Evolutionary conservation across 2,113 vertebrate genomes (phyloP).

Genomic region (Thinocorus orbignyianus): DNA sequence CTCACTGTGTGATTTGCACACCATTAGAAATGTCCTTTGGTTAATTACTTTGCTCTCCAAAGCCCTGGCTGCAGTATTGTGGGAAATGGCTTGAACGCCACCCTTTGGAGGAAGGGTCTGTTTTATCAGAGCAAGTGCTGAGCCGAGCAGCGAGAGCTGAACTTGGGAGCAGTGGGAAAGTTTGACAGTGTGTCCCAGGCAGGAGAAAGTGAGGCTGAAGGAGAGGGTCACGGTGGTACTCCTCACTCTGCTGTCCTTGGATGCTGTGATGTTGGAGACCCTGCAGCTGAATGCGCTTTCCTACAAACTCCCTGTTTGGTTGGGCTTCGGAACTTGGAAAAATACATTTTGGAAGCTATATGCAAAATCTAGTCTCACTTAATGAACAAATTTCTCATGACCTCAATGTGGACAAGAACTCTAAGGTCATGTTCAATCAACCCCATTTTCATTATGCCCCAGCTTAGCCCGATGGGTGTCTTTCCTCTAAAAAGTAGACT

Average conservation of each 20-base stretch:
- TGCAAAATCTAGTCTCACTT: background rate
- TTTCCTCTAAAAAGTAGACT: background rate
- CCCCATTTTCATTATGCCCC: background rate
- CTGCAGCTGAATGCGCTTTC: background rate
- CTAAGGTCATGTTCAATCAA: background rate
- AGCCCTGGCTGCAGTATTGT: accelerated
- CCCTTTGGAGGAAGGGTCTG: background rate
- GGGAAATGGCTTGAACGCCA: background rate
- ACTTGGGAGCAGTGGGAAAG: accelerated
- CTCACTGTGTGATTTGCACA: background rate
- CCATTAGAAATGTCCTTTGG: background rate
- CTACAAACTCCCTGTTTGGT: background rate
- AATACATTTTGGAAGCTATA: background rate
- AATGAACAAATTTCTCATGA: background rate
- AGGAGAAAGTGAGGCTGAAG: accelerated
- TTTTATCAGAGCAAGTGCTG: accelerated
- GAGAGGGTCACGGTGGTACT: accelerated
- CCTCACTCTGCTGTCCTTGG: background rate
- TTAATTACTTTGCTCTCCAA: background rate
- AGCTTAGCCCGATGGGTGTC: background rate
- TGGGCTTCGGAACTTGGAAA: background rate
- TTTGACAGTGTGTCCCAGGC: background rate
- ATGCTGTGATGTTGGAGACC: background rate
- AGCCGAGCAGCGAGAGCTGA: background rate
- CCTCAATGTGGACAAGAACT: background rate